Base-by-base conservation (phyloP, 1,140 invertebrate genomes). In the Saccostrea glomerata region DNA sequence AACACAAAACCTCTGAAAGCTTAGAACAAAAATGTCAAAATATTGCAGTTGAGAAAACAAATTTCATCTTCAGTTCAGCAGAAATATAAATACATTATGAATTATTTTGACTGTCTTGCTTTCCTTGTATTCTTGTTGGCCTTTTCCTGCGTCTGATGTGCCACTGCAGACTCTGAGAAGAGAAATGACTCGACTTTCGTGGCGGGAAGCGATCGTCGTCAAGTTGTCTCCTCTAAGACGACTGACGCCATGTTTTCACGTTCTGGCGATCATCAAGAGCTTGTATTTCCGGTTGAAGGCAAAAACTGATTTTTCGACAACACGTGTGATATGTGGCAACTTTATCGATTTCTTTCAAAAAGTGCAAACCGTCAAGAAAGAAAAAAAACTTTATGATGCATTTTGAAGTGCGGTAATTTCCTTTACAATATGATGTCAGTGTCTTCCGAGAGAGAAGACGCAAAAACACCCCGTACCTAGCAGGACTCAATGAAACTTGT, bases 281-380 rank as follows among this genome's bases (percentile, higher is more conserved):
- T 77, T 77, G 70, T 77, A 77, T 77, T 77, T 77, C 70, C 70
- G 70, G 70, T 77, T 77, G 70, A 77, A 77, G 70, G 70, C 11
- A 77, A 73, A 77, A 77, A 77, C 70, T 77, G 70, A 77, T 77
- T 77, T 77, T 77, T 77, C 70, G 70, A 77, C 70, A 77, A 77
- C 70, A 77, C 70, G 30, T 77, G 70, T 77, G 70, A 77, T 77
- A 77, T 77, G 70, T 77, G 70, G 70, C 70, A 77, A 77, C 70
- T 77, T 77, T 77, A 77, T 77, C 70, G 70, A 77, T 77, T 77
- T 77, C 70, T 77, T 77, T 77, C 30, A 77, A 77, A 77, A 77
- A 77, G 70, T 77, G 70, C 70, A 77, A 77, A 77, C 25, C 70
- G 70, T 77, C 70, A 77, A 77, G 70, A 77, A 15, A 36, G 9